phyloP scores from a whole-genome alignment of 2,113 vertebrate genomes.

The Onychostoma macrolepis region DNA sequence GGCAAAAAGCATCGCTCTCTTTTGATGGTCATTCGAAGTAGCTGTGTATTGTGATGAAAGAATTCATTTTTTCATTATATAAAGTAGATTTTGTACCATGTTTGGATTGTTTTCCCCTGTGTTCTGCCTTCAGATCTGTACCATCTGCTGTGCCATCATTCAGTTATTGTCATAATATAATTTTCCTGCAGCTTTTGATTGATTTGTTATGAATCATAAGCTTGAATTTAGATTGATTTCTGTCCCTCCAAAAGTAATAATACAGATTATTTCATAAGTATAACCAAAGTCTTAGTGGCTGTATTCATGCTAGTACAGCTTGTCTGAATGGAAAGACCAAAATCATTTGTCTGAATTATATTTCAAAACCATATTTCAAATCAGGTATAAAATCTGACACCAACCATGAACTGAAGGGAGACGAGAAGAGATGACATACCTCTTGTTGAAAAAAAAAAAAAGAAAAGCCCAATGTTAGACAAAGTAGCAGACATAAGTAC shows the following conservation, averaged over 20 bases:
- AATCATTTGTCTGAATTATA: not conserved
- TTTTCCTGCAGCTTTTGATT: not conserved
- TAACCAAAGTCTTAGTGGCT: not conserved
- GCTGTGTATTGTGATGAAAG: conserved; percentile 3
- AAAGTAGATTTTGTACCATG: not conserved
- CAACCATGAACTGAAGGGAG: not conserved
- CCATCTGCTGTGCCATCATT: not conserved
- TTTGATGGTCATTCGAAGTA: conserved; percentile 7
- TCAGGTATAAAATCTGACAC: not conserved
- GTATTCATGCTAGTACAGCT: not conserved
- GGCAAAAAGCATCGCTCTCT: not conserved
- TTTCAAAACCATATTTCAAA: not conserved
- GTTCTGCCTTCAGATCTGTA: not conserved
- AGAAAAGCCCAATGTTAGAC: not conserved
- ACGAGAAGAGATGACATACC: not conserved
- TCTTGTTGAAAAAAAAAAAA: not conserved
- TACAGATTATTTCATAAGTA: not conserved
- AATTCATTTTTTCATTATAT: not conserved
- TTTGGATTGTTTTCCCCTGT: not conserved
- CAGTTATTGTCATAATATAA: not conserved
- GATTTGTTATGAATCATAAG: not conserved
- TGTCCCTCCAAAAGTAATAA: not conserved
- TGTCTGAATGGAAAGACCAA: not conserved
- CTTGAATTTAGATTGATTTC: conserved; percentile 4
- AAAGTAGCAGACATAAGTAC: not conserved